A percentile compares a stretch with the other conserved stretches of the same genome.
These are phyloP conservation scores for Danio tinwini DNA, from an alignment of 2,797 vertebrate genomes.

Conservation along the genomic window DNA sequence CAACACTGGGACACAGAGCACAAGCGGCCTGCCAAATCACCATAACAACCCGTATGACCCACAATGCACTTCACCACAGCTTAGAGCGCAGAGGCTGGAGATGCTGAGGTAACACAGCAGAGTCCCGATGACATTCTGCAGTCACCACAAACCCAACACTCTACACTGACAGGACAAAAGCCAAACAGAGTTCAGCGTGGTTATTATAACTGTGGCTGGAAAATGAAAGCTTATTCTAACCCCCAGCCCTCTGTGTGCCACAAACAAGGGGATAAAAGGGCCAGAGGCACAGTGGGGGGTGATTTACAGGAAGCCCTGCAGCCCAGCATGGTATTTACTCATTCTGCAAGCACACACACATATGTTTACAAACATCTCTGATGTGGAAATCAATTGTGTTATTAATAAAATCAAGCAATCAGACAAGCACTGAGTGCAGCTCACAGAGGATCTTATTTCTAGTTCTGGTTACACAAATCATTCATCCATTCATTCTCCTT, in stretches of 20 bases:
- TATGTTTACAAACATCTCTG: not conserved
- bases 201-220: slow-evolving; percentile 1
- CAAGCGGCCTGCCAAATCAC: slow-evolving; percentile 75
- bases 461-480: slow-evolving; percentile 37
- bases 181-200: slow-evolving; percentile 6
- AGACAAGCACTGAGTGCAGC: not conserved
- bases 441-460: slow-evolving; percentile 14
- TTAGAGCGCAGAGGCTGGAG: slow-evolving; percentile 63
- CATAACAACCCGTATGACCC: slow-evolving; percentile 82
- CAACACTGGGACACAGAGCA: slow-evolving; percentile 69
- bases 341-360: not conserved
- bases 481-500: no score
- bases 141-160: slow-evolving; percentile 12
- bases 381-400: slow-evolving; percentile 3
- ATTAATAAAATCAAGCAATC: not conserved
- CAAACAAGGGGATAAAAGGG: slow-evolving; percentile 67
- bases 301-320: slow-evolving; percentile 46
- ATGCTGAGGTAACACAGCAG: slow-evolving; percentile 52
- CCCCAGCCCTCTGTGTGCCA: slow-evolving; percentile 54
- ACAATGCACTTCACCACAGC: slow-evolving; percentile 78
- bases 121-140: not conserved
- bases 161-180: not conserved
- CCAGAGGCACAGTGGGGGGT: slow-evolving; percentile 64
- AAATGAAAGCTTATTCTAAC: slow-evolving; percentile 22
- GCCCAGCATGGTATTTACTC: not conserved